Base-by-base conservation (phyloP, 2,888 invertebrate species). In the Leptarthrus brevirostris region DNA sequence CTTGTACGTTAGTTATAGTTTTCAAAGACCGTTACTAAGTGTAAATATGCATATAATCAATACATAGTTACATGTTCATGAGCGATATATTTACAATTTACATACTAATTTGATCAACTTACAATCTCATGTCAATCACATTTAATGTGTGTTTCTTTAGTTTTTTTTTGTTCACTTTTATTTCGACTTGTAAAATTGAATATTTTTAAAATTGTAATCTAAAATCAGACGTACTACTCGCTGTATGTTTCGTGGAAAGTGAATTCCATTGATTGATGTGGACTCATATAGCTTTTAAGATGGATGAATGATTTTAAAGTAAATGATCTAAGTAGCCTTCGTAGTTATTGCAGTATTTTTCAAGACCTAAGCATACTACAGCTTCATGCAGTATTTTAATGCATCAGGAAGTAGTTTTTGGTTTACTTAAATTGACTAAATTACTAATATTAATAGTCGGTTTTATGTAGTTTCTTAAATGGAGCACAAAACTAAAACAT, bases 211-310 rank as follows among this genome's bases (percentile, higher is more conserved):
- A 26, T 56, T 56, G 30, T 56, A 30, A 3, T 14, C 30, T n/a
- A 56, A 56, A 1, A 56, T n/a, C n/a, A 34, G 16, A 56, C 56
- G 34, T 56, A 3, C 3, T 8, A 16, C 30, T 56, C 16, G 30
- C 26, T 14, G 26, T 26, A 56, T 30, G 56, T 16, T 56, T 26
- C 26, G 14, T 30, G 16, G 3, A 34, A 26, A 16, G 24, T 16
- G 14, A 56, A 4, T 30, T 5, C 26, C 34, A 26, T 30, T 56
- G 56, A 56, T 26, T 56, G 56, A 56, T 30, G 26, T 34, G 30
- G 34, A 26, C 56, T 56, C 56, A 56, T 34, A 16, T 56, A 56
- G 56, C 16, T 53, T 53, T 16, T 53, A 53, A 26, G 56, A n/a
- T n/a, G n/a, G n/a, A n/a, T 56, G 44, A 30, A 56, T n/a, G n/a